Evolutionary conservation across 2,113 vertebrate genomes (phyloP), one percentile per base, ranked within the genome.

Genomic region (Montifringilla adamsi): DNA sequence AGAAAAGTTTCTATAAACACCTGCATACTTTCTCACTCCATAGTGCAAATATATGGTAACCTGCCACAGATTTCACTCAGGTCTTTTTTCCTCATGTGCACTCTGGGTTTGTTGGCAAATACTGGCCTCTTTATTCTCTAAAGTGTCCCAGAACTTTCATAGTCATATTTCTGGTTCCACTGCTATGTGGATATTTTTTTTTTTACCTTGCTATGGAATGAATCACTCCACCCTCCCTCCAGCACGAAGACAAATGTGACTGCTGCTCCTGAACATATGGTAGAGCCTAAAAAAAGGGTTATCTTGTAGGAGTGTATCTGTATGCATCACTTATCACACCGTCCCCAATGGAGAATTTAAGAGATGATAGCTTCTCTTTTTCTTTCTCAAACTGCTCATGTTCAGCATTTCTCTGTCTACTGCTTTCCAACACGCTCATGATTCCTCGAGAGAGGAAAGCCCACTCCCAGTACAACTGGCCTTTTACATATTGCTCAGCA

Each of bases 241-340:
- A 84, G 84, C 89, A 93, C 1, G 56, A 91, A 94, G 84, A 84
- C 50, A 91, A 96, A 89, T 89, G 56, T 59, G 77, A 43, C 70
- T 78, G 33, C 69, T 93, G 73, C 81, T 95, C 52, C 77, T 84
- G 66, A 96, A 84, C 96, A 96, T 96, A 96, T 94, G 95, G 93
- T 44, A 18, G 41, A 93, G 66, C 47, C 92, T 96, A 96, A 95
- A 96, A 93, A 95, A 94, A 87, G 81, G 47, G 52, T 75, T 94
- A 35, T 94, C 62, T 52, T 90, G 94, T 95, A 90, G 94, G 95
- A 93, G 94, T 91, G 26, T 78, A 78, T 90, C 92, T 85, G 64
- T 89, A 94, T 81, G 72, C 83, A 92, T 94, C 76, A 80, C 89
- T 90, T 81, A 88, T 77, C 83, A 93, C 88, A 73, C 56, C 31